These are phyloP conservation scores for Sardina pilchardus DNA, from an alignment of 2,113 vertebrate genomes.

Conservation along the genomic window DNA sequence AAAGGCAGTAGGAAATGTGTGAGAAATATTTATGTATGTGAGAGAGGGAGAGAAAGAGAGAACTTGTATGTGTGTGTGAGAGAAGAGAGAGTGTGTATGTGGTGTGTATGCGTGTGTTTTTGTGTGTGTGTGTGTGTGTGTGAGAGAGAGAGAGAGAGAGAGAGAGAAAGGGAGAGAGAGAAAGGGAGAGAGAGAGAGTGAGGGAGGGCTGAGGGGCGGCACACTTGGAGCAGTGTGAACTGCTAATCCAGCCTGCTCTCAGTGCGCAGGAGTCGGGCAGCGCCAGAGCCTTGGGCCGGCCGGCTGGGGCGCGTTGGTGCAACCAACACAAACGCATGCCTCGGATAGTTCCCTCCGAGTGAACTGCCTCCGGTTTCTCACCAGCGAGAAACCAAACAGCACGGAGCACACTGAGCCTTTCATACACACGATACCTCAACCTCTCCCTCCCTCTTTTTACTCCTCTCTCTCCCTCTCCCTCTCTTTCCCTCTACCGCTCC, in stretches of 20 bases:
- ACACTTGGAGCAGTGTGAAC: slow-evolving; percentile 8
- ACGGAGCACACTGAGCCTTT: not conserved
- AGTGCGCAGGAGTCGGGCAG: not conserved
- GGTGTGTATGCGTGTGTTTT: not conserved
- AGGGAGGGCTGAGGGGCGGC: not conserved
- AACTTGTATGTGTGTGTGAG: not conserved
- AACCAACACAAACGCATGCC: slow-evolving; percentile 10
- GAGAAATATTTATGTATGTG: not conserved
- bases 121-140: slow-evolving; percentile 5
- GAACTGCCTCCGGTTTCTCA: not conserved
- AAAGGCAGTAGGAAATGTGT: not conserved
- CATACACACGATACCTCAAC: not conserved
- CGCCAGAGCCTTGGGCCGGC: not conserved
- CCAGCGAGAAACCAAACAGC: not conserved
- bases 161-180: not conserved
- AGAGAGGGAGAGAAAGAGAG: not conserved
- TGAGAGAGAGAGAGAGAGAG: not conserved
- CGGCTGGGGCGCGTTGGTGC: not conserved
- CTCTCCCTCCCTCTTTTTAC: not conserved
- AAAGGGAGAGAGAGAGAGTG: not conserved
- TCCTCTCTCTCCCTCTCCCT: not conserved
- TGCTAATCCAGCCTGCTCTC: not conserved
- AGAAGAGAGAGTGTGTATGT: not conserved
- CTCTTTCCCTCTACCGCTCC: not conserved
- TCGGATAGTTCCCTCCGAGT: not conserved